These are phyloP conservation scores for Drosophila ercepeae DNA, from an alignment of 1,140 invertebrate genomes.

Conservation along the genomic window DNA sequence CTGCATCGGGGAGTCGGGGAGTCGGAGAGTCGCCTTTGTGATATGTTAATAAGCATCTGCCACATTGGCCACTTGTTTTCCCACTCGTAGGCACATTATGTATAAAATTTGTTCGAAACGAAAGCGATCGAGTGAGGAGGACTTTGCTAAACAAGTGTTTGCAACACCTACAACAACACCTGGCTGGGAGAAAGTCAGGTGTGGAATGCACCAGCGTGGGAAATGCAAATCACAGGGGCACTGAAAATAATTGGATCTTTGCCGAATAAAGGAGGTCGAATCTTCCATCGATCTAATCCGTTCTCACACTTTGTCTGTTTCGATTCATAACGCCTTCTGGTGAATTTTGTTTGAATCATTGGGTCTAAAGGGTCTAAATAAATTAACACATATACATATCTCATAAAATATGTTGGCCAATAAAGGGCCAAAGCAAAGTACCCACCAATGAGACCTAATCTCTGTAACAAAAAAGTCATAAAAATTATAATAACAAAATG, in stretches of 20 bases:
- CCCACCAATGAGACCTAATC: slow-evolving; percentile 55
- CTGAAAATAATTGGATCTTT: slow-evolving; percentile 7
- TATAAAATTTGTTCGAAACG: slow-evolving; percentile 54
- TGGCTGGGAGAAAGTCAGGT: slow-evolving; percentile 49
- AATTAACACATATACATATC: slow-evolving; percentile 30
- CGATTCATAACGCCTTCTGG: slow-evolving; percentile 32
- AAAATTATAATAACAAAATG: slow-evolving; percentile 71
- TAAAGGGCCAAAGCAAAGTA: slow-evolving; percentile 50
- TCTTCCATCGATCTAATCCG: slow-evolving; percentile 6
- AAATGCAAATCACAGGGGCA: slow-evolving; percentile 37
- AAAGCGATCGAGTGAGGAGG: slow-evolving; percentile 8
- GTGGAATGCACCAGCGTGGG: slow-evolving; percentile 56
- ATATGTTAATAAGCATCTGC: slow-evolving; percentile 81
- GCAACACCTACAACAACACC: slow-evolving; percentile 71
- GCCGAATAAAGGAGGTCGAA: slow-evolving; percentile 8
- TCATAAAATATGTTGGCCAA: slow-evolving; percentile 44
- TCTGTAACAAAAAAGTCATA: slow-evolving; percentile 28
- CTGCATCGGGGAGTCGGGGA: no score
- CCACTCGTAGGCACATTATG: slow-evolving; percentile 47
- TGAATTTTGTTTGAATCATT: slow-evolving; percentile 35
- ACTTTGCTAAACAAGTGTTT: slow-evolving; percentile 71
- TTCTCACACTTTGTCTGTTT: slow-evolving; percentile 34
- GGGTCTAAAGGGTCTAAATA: not conserved
- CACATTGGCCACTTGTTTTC: slow-evolving; percentile 62
- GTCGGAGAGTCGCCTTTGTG: slow-evolving; percentile 53